Conservation (phyloP, 2,797 vertebrate genomes). For the Chiropotes sagulatus region DNA sequence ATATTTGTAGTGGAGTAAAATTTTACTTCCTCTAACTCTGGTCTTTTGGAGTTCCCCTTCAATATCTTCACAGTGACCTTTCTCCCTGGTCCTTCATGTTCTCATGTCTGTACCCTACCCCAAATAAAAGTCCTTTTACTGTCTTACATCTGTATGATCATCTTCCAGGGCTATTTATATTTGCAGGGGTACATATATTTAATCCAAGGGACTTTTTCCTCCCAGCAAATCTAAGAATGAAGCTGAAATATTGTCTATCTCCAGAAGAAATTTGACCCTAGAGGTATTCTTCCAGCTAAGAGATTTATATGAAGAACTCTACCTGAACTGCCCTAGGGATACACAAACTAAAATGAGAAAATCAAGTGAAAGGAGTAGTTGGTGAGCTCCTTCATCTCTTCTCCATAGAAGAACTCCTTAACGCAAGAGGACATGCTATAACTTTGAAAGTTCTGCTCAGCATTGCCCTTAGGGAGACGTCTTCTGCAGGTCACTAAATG, state of each 20-base stretch:
- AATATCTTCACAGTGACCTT: background rate
- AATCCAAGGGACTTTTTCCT: background rate
- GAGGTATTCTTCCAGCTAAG: background rate
- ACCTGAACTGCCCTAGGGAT: background rate
- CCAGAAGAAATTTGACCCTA: background rate
- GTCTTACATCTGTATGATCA: background rate
- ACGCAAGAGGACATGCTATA: background rate
- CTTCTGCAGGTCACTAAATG: background rate
- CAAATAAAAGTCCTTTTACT: background rate
- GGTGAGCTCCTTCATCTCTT: background rate
- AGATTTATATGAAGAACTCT: background rate
- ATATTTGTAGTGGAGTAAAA: background rate
- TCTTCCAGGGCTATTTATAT: background rate
- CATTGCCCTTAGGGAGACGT: background rate
- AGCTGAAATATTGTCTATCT: background rate
- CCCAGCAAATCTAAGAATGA: background rate
- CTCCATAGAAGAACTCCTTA: background rate
- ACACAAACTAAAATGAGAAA: background rate
- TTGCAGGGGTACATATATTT: background rate
- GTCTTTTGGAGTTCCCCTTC: background rate
- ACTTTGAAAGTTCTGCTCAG: background rate
- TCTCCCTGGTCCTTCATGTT: background rate
- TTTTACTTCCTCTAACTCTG: background rate
- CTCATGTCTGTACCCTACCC: background rate
- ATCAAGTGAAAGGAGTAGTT: background rate